Conservation (phyloP, 2,797 vertebrate species). For the Nyctalus aviator region DNA sequence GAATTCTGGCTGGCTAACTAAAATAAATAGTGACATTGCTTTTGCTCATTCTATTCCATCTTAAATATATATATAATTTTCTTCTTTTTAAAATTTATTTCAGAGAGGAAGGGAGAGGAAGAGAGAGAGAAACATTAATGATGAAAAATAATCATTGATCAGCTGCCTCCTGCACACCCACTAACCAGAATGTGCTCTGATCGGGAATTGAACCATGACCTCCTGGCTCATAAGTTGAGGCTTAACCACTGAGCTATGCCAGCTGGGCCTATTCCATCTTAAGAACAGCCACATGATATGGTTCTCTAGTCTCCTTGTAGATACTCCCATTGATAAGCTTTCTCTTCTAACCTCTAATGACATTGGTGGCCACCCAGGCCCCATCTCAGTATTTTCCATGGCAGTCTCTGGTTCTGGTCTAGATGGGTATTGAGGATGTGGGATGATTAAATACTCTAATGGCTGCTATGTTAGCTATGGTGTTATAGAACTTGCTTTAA, state of each 20-base stretch:
- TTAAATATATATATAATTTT: background rate
- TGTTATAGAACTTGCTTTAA: background rate
- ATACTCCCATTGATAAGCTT: background rate
- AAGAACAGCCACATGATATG: background rate
- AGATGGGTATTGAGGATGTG: background rate
- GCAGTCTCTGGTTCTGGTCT: background rate
- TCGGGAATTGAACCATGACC: too few species aligned
- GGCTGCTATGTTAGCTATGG: background rate
- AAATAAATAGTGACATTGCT: background rate
- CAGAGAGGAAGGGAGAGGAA: too few species aligned
- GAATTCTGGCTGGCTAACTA: background rate
- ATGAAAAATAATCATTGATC: too few species aligned
- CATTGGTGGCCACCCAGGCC: background rate
- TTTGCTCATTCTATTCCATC: background rate
- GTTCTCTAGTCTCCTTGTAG: background rate
- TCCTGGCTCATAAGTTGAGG: too few species aligned
- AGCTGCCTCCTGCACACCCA: too few species aligned
- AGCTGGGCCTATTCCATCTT: too few species aligned
- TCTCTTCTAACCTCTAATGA: background rate
- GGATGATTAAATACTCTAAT: background rate
- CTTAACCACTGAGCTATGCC: too few species aligned
- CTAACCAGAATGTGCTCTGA: too few species aligned
- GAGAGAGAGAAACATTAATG: too few species aligned
- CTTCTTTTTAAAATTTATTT: too few species aligned
- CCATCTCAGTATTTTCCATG: background rate